A percentile compares a stretch with the other conserved stretches of the same genome.
These are phyloP conservation scores for Lucifuga dentata DNA, from an alignment of 2,113 vertebrate genomes.

Conservation along the genomic window DNA sequence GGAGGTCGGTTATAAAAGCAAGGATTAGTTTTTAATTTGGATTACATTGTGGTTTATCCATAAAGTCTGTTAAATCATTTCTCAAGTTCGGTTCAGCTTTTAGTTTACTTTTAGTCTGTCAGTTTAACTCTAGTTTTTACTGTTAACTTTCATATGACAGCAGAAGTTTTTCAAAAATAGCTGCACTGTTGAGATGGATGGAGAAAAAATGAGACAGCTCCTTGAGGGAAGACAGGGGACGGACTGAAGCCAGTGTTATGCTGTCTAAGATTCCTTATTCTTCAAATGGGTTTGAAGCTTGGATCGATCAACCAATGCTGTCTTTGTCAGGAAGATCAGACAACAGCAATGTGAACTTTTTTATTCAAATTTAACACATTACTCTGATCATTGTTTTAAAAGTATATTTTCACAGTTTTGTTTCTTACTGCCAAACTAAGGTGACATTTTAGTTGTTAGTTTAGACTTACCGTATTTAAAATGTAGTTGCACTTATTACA, in stretches of 20 bases:
- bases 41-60: background rate
- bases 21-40: background rate
- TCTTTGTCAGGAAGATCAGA: conserved; percentile 21
- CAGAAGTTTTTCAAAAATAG: conserved; percentile 8
- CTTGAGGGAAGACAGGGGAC: background rate
- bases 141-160: conserved; percentile 31
- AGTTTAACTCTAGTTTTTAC: background rate
- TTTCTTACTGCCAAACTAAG: background rate
- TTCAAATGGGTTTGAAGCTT: conserved; percentile 25
- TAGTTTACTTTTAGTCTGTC: no score
- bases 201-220: conserved; percentile 3
- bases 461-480: background rate
- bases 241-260: conserved; percentile 13
- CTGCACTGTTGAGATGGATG: conserved; percentile 15
- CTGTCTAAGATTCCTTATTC: background rate
- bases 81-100: no score
- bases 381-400: background rate
- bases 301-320: conserved; percentile 18
- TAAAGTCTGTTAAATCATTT: background rate
- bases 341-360: background rate
- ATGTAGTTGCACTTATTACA: background rate
- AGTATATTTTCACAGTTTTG: no score
- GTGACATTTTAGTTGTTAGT: background rate
- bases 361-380: background rate
- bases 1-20: background rate